These are phyloP conservation scores for Asteroscopus sphinx DNA, from an alignment of 2,888 invertebrate species.

Conservation along the genomic window DNA sequence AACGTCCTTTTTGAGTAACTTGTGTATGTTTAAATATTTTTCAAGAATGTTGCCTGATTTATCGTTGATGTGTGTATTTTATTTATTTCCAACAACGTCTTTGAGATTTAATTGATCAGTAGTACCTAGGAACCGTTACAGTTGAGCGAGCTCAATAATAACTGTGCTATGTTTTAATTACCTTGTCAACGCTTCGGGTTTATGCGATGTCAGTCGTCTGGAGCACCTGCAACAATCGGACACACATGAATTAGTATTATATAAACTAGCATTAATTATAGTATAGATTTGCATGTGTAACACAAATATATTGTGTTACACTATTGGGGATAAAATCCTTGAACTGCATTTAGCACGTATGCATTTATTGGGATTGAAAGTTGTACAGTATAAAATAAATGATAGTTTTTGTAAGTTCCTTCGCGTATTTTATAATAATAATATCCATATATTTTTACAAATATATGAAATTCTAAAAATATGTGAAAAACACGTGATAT, in stretches of 20 bases:
- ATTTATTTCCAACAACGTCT: constrained; percentile 18
- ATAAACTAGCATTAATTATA: no score
- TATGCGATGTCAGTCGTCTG: constrained; percentile 58
- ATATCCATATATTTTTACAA: no score
- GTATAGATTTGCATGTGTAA: no score
- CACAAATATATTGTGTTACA: no score
- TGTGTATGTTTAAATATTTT: constrained; percentile 21
- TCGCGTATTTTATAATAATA: no score
- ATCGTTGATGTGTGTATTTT: constrained; percentile 9
- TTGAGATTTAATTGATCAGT: constrained; percentile 43
- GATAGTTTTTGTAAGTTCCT: no score
- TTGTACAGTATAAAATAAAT: no score
- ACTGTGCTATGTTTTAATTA: constrained; percentile 70
- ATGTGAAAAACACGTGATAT: no score
- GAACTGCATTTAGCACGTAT: no score
- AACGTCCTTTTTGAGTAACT: constrained; percentile 14
- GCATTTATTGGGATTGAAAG: no score
- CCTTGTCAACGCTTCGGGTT: constrained; percentile 68
- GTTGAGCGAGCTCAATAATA: constrained; percentile 53
- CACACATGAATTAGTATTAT: constrained; percentile 55
- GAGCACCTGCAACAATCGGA: constrained; percentile 72
- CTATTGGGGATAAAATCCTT: no score
- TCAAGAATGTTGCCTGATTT: constrained; percentile 16
- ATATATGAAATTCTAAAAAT: no score
- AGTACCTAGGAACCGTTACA: constrained; percentile 58